Conservation (phyloP, 2,888 invertebrate genomes). For the Tenodera sinensis region DNA sequence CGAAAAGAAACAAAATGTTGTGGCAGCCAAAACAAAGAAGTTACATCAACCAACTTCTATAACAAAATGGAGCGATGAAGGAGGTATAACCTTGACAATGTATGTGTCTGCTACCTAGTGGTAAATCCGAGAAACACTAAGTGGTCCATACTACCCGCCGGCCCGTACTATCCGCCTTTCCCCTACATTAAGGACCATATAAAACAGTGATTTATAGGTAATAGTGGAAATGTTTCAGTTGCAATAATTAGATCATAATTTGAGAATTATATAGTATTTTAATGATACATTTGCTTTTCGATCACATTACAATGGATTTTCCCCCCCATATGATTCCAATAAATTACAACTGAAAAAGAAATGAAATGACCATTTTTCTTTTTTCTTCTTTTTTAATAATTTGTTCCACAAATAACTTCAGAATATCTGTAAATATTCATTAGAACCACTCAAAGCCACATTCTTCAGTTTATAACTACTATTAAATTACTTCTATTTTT, state of each 20-base stretch:
- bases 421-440: neutral
- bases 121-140: no score
- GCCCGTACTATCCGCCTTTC: no score
- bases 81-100: no score
- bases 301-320: slow-evolving; percentile 19
- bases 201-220: neutral
- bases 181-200: no score
- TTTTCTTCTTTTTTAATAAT: neutral
- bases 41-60: no score
- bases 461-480: slow-evolving; percentile 15
- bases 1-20: no score
- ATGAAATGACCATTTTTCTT: neutral
- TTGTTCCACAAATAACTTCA: slow-evolving; percentile 3
- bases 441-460: slow-evolving; percentile 15
- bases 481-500: slow-evolving; percentile 10
- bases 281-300: slow-evolving; percentile 17
- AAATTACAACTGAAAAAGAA: slow-evolving; percentile 23
- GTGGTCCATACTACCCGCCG: no score
- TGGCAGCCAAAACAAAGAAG: no score
- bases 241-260: neutral
- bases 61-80: no score
- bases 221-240: neutral
- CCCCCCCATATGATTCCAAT: slow-evolving; percentile 9
- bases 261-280: slow-evolving; percentile 11
- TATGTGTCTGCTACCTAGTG: no score